A percentile compares a stretch with the other conserved stretches of the same genome.
Evolutionary conservation across 1,140 invertebrate species (phyloP).

Genomic region (Micrasema minimum): DNA sequence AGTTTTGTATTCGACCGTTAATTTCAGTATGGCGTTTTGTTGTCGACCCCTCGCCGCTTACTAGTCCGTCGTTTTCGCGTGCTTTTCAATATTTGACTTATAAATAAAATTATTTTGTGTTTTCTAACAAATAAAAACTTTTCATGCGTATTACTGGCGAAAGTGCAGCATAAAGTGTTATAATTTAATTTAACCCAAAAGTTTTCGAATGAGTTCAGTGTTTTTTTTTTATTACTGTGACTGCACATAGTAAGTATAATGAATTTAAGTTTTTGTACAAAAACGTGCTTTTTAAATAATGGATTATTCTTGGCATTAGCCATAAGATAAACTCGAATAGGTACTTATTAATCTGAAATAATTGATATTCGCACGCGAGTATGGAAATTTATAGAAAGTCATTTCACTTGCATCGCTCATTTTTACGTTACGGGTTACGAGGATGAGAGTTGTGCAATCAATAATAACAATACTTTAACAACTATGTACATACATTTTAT

Average conservation of each 20-base stretch:
- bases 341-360: too few relatives aligned
- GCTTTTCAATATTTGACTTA: conserved; percentile 27
- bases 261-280: too few relatives aligned
- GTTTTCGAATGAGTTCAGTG: conserved; percentile 5
- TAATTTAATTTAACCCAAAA: not conserved
- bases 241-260: conserved; percentile 5
- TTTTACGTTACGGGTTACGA: conserved; percentile 18
- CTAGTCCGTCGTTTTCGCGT: conserved; percentile 8
- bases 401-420: conserved; percentile 28
- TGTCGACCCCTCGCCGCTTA: not conserved
- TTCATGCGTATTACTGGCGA: not conserved
- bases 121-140: conserved; percentile 25
- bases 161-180: conserved; percentile 14
- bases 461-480: conserved; percentile 20
- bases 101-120: not conserved
- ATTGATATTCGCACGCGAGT: conserved; percentile 17
- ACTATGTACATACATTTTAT: conserved; percentile 2
- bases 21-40: conserved; percentile 29
- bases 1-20: conserved; percentile 27
- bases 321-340: too few relatives aligned
- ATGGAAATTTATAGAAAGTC: conserved; percentile 28
- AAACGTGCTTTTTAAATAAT: too few relatives aligned
- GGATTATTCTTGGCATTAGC: too few relatives aligned
- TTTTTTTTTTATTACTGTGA: not conserved
- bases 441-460: conserved; percentile 27